These are phyloP conservation scores for Mycogona germanica DNA, from an alignment of 2,888 invertebrate genomes.

Conservation along the genomic window DNA sequence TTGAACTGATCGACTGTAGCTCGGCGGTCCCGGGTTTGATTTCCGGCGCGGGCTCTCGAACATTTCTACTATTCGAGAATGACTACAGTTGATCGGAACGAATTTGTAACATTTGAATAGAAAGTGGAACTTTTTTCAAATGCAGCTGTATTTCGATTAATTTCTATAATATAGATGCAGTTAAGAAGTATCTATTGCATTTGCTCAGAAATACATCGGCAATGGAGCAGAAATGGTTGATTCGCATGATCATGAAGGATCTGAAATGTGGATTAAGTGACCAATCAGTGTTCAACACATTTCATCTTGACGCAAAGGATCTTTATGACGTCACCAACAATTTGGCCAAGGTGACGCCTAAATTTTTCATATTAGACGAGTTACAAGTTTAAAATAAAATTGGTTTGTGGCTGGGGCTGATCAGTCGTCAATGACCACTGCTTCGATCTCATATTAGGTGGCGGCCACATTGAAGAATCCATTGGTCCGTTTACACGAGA, in stretches of 20 bases:
- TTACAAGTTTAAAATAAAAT: background rate
- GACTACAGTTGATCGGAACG: too few relatives aligned
- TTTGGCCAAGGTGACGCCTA: constrained; percentile 46
- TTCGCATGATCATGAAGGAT: constrained; percentile 74
- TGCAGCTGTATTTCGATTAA: too few relatives aligned
- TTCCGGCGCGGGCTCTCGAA: too few relatives aligned
- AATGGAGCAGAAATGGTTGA: constrained; percentile 77
- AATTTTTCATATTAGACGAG: background rate
- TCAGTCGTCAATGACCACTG: background rate
- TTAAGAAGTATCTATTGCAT: constrained; percentile 50
- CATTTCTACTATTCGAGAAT: too few relatives aligned
- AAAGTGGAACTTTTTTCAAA: too few relatives aligned
- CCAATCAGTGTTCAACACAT: constrained; percentile 51
- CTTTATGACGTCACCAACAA: constrained; percentile 56
- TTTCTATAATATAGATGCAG: constrained; percentile 35
- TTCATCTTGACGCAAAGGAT: constrained; percentile 68
- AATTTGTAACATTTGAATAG: too few relatives aligned
- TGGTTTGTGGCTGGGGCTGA: background rate
- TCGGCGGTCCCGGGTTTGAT: too few relatives aligned
- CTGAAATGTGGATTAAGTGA: constrained; percentile 62
- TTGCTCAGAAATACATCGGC: constrained; percentile 55
- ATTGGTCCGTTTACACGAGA: constrained; percentile 46
- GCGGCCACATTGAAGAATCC: constrained; percentile 53
- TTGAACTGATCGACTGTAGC: too few relatives aligned
- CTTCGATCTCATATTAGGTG: constrained; percentile 41